Base-by-base conservation (phyloP, 2,888 invertebrate species). In the Anaspis maculata region DNA sequence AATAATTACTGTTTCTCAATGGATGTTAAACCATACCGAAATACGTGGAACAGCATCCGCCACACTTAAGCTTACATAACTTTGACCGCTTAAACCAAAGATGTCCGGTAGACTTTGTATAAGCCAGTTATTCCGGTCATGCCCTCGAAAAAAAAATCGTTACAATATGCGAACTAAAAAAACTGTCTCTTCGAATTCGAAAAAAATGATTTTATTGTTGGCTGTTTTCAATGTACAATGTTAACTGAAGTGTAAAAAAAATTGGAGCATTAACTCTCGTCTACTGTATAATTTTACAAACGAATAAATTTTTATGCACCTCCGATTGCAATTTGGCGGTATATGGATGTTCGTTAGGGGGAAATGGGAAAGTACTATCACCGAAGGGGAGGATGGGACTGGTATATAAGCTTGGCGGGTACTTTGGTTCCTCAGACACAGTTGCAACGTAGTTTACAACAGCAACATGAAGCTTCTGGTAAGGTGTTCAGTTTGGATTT, bases 401-500 rank as follows among this genome's bases (percentile, higher is more conserved):
- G 27, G 40, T 54, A 54, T 54, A 54, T 47, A 54, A 46, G 45
- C 36, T n/a, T 31, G 32, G 30, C 42, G 41, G 43, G 45, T 45
- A 47, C 51, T 43, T 49, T 48, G 39, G 37, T 32, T 39, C 40
- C 43, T 27, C 40, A 43, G 41, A 46, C 40, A 45, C 54, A 54
- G 50, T 54, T 51, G 46, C 44, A 44, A 48, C 46, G 44, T 45
- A 42, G 39, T 38, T 37, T 27, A 34, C 33, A 42, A 39, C 28
- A 41, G 37, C 45, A 51, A 50, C 49, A 54, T 54, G 54, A 54
- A 52, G 46, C 46, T 52, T 52, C 51, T 54, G 54, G 54, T 54
- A 42, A 47, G 52, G 37, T 22, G 12, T 24, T 30, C 37, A 19
- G 5, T 9, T 19, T 19, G 5, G 5, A 19, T 6, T 19, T 19